These are phyloP conservation scores for Gopherus evgoodei DNA, from an alignment of 2,113 vertebrate species.

Conservation along the genomic window DNA sequence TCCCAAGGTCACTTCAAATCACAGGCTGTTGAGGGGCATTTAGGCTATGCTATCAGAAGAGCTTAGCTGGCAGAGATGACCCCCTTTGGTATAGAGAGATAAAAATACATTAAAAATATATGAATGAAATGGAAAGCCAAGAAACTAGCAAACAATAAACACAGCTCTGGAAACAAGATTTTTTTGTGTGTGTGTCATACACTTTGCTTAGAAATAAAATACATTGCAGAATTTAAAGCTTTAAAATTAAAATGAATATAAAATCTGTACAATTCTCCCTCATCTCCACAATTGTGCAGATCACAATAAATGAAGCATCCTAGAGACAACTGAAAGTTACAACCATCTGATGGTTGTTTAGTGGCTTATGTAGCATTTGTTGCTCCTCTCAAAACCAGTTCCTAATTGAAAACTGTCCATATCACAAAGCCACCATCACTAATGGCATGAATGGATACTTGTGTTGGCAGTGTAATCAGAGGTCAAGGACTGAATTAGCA, in stretches of 20 bases:
- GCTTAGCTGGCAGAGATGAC: constrained; percentile 34
- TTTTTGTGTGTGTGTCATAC: constrained; percentile 49
- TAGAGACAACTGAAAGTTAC: constrained; percentile 13
- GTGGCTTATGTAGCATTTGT: neutral
- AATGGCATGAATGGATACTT: neutral
- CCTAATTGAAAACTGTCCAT: neutral
- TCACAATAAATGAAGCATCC: constrained; percentile 32
- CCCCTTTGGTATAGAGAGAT: constrained; percentile 49
- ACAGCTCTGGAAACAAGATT: constrained; percentile 63
- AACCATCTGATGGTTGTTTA: neutral
- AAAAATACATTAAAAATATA: constrained; percentile 69
- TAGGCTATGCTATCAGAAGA: constrained; percentile 8
- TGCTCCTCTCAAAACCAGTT: neutral
- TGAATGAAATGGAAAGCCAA: constrained; percentile 56
- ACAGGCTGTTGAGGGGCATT: constrained; percentile 27
- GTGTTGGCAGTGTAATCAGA: neutral
- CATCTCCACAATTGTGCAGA: constrained; percentile 42
- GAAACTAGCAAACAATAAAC: constrained; percentile 64
- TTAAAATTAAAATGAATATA: constrained; percentile 62
- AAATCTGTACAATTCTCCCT: constrained; percentile 46
- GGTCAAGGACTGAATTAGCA: neutral
- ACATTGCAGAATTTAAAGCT: constrained; percentile 28
- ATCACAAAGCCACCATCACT: neutral
- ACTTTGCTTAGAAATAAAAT: constrained; percentile 67
- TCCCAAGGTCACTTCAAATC: constrained; percentile 59